Evolutionary conservation across 2,113 vertebrate genomes (phyloP).

Genomic region (Gadus chalcogrammus): DNA sequence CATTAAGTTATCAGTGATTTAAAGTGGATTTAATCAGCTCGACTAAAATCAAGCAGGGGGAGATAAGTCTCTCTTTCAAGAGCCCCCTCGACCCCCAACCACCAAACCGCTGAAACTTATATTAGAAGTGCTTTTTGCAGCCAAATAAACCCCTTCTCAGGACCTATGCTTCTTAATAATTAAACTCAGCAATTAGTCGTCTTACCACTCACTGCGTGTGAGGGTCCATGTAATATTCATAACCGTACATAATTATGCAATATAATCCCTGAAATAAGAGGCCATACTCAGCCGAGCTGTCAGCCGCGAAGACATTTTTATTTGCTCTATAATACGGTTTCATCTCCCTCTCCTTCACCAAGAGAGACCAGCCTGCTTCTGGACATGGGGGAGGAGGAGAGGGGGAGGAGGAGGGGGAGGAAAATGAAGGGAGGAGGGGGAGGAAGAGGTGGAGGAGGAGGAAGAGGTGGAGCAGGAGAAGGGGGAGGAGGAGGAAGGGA

Average conservation of each 20-base stretch:
- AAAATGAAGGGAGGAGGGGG: no score
- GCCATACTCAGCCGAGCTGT: constrained; percentile 66
- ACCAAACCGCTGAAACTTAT: constrained; percentile 83
- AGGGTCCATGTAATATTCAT: constrained; percentile 77
- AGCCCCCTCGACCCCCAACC: constrained; percentile 68
- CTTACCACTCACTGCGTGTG: constrained; percentile 71
- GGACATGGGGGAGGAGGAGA: no score
- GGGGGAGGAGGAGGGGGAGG: no score
- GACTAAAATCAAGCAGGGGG: constrained; percentile 79
- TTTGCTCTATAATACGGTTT: constrained; percentile 73
- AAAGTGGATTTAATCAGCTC: constrained; percentile 80
- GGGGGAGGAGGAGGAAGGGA: no score
- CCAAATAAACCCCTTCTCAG: constrained; percentile 54
- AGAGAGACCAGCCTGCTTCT: constrained; percentile 55
- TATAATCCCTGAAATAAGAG: constrained; percentile 71
- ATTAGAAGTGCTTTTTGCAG: constrained; percentile 78
- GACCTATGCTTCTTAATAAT: constrained; percentile 83
- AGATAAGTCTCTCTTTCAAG: constrained; percentile 79
- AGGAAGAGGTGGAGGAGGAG: no score
- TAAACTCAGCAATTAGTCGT: constrained; percentile 79
- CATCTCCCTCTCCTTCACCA: constrained; percentile 42
- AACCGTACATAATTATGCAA: constrained; percentile 76
- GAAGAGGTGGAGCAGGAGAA: no score
- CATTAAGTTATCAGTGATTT: constrained; percentile 78
- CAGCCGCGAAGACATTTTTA: constrained; percentile 73